Evolutionary conservation across 2,888 invertebrate species (phyloP), one percentile per base, ranked within the genome.

Genomic region (Leptopilina myrica): DNA sequence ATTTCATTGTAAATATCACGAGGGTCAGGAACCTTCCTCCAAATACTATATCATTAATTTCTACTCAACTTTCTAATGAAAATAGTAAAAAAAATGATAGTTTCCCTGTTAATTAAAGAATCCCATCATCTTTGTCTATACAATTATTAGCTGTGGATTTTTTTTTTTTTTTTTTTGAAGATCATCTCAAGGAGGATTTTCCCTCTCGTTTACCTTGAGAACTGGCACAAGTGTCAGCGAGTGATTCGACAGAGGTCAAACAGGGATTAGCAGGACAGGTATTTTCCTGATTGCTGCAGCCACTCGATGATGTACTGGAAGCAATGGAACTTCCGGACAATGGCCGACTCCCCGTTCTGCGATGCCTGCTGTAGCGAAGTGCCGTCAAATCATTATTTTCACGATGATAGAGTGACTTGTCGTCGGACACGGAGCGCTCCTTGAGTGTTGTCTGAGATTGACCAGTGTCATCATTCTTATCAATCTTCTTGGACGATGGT

Each of bases 171-270:
- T 33, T 33, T 73, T 59, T 73, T 14, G 56, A 73, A 56, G 9
- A n/a, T 56, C 56, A 56, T 73, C 1, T 33, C 33, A 73, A 73
- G 15, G 14, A 73, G 56, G 56, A 73, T 73, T 73, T 56, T 56
- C n/a, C n/a, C 33, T 56, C 56, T 56, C 73, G 53, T 59, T 85
- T 83, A 91, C 92, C 92, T 90, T 92, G 92, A 78, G 92, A 92
- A 85, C 91, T 91, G 85, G 91, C 96, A 89, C 96, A 96, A 85
- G 96, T 95, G 87, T 96, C 96, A 80, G 96, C 97, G 86, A 97
- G 93, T 86, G 97, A 97, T 91, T 97, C 98, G 76, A 97, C 96
- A 56, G 97, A 97, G 77, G 97, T 97, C 89, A 97, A 92, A 92
- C 97, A 97, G 15, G 96, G 96, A 64, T 95, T 95, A 85, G 94